Evolutionary conservation across 2,888 invertebrate species (phyloP).

Genomic region (Auanema sp.): DNA sequence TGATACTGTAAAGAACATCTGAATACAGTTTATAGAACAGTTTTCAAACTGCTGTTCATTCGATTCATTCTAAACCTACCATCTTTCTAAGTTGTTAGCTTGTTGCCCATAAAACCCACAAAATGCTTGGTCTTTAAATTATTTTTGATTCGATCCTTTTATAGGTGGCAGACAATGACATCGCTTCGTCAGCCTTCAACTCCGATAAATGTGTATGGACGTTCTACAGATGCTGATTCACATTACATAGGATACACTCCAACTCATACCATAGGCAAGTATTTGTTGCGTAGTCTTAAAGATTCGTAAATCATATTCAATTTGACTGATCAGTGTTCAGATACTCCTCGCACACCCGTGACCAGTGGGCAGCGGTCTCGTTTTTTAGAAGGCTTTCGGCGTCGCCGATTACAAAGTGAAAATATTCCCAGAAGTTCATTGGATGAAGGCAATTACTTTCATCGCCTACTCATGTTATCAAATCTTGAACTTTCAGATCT

Average conservation of each 20-base stretch:
- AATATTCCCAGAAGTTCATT: conserved; percentile 12
- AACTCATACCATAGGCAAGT: neutral
- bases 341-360: conserved; percentile 11
- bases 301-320: too few species aligned
- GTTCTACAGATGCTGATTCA: conserved; percentile 16
- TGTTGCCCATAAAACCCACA: too few species aligned
- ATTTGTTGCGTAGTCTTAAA: neutral
- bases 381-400: conserved; percentile 15
- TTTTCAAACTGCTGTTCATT: too few species aligned
- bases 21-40: too few species aligned
- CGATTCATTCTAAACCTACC: too few species aligned
- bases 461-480: too few species aligned
- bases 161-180: conserved; percentile 44
- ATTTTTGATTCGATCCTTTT: conserved; percentile 6
- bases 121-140: too few species aligned
- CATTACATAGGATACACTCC: neutral
- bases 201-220: conserved; percentile 20
- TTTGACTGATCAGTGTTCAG: conserved; percentile 4
- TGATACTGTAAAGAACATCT: too few species aligned
- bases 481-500: conserved; percentile 19
- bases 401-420: conserved; percentile 16
- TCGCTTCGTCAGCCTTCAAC: conserved; percentile 33
- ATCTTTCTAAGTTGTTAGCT: too few species aligned
- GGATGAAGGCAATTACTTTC: too few species aligned
- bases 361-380: neutral